Conservation (phyloP, 2,888 invertebrate genomes). For the Synanthedon myopaeformis region DNA sequence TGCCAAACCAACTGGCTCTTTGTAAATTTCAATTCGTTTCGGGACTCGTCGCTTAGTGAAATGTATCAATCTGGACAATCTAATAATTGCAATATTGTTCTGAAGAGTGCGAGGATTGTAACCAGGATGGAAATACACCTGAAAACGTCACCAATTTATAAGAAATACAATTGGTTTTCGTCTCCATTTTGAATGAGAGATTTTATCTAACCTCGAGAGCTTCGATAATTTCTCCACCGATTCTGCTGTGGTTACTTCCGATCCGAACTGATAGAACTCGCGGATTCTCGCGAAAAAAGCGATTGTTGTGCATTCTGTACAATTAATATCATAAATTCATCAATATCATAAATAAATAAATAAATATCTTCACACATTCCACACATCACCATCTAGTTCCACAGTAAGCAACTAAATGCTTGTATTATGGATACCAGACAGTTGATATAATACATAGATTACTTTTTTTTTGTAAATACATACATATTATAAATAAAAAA, state of each 20-base stretch:
- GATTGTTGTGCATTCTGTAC: constrained; percentile 53
- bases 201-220: constrained; percentile 38
- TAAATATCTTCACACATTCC: too few species aligned
- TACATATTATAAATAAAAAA: too few species aligned
- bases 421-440: too few species aligned
- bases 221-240: constrained; percentile 45
- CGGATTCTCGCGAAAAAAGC: constrained; percentile 57
- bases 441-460: too few species aligned
- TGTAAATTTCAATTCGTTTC: constrained; percentile 36
- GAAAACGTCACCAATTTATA: background rate
- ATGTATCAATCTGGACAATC: constrained; percentile 32
- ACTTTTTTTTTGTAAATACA: too few species aligned
- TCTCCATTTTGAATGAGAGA: background rate
- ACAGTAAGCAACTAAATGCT: too few species aligned
- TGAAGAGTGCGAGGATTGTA: constrained; percentile 42
- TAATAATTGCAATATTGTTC: constrained; percentile 47
- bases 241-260: constrained; percentile 56
- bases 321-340: background rate
- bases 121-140: constrained; percentile 58
- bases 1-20: constrained; percentile 17
- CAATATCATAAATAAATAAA: too few species aligned
- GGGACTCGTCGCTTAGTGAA: constrained; percentile 37
- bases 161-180: background rate
- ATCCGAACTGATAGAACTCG: constrained; percentile 37
- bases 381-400: too few species aligned